These are phyloP conservation scores for Luperina testacea DNA, from an alignment of 2,888 invertebrate genomes.

Conservation along the genomic window DNA sequence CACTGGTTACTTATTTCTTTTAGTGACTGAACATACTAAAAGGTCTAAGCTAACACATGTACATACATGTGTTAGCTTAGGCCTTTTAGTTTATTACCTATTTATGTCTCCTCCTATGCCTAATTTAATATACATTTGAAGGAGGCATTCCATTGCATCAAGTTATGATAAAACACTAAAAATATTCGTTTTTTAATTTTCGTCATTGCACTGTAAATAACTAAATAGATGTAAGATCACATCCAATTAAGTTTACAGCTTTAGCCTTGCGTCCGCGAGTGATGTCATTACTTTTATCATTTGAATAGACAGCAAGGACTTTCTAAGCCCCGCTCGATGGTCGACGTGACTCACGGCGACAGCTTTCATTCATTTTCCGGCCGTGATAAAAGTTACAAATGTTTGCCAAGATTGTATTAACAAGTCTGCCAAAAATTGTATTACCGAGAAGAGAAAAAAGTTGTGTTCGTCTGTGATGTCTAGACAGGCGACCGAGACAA, in stretches of 20 bases:
- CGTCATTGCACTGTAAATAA: constrained; percentile 21
- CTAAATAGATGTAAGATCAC: constrained; percentile 54
- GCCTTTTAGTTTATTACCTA: constrained; percentile 54
- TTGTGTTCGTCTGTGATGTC: constrained; percentile 80
- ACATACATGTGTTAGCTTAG: constrained; percentile 40
- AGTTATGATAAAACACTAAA: constrained; percentile 15
- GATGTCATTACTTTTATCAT: constrained; percentile 66
- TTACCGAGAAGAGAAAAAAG: constrained; percentile 86
- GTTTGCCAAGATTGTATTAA: constrained; percentile 87
- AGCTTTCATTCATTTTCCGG: constrained; percentile 88
- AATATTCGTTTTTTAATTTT: constrained; percentile 11
- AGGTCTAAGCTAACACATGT: too few relatives aligned
- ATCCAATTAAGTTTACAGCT: constrained; percentile 64
- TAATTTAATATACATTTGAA: constrained; percentile 8
- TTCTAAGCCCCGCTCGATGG: constrained; percentile 68
- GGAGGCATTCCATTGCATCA: constrained; percentile 12
- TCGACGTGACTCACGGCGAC: constrained; percentile 80
- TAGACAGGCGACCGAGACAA: constrained; percentile 85
- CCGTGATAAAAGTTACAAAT: constrained; percentile 83
- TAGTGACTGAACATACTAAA: too few relatives aligned
- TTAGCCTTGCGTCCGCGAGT: constrained; percentile 58
- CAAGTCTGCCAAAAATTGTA: constrained; percentile 86
- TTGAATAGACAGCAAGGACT: constrained; percentile 73
- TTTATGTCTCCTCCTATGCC: constrained; percentile 15
- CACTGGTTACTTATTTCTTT: too few relatives aligned